phyloP scores from a whole-genome alignment of 2,797 vertebrate species.

The Gephyroberyx darwinii region DNA sequence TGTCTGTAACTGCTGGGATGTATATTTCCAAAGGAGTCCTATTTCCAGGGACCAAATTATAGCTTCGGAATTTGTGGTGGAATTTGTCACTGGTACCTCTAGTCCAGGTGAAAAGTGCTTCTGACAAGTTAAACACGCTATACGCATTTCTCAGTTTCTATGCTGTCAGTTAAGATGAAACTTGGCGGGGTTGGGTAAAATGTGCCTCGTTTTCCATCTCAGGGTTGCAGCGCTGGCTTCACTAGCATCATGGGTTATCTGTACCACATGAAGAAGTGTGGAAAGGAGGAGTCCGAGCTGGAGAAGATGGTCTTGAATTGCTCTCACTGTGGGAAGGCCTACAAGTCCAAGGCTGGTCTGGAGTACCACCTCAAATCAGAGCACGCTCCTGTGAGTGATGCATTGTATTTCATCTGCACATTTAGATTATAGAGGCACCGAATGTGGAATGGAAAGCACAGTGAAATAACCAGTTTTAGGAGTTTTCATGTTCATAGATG shows the following conservation, averaged over 20 bases:
- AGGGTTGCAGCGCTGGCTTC: constrained; percentile 92
- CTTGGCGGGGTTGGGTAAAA: not conserved
- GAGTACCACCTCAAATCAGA: constrained; percentile 93
- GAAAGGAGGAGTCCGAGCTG: constrained; percentile 91
- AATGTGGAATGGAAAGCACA: too few relatives aligned
- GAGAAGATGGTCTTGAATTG: constrained; percentile 92
- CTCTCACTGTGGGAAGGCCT: constrained; percentile 90
- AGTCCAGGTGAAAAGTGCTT: too few relatives aligned
- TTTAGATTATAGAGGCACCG: not conserved
- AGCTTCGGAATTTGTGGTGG: too few relatives aligned
- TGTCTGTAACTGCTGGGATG: too few relatives aligned
- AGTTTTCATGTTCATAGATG: too few relatives aligned
- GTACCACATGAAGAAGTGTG: constrained; percentile 93
- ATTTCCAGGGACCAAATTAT: too few relatives aligned
- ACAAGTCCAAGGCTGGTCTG: constrained; percentile 92
- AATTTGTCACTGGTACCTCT: too few relatives aligned
- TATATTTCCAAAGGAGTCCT: too few relatives aligned
- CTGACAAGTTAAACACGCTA: not conserved
- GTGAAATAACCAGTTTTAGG: too few relatives aligned
- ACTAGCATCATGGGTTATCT: constrained; percentile 95
- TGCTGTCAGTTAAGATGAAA: not conserved
- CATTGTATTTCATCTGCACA: not conserved
- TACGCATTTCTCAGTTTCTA: not conserved
- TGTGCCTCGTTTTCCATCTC: constrained; percentile 2
- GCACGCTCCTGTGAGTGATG: constrained; percentile 87